Percentiles rank a stretch among this genome's conserved stretches.
phyloP scores from a whole-genome alignment of 2,888 invertebrate genomes.

The Petrolisthes manimaculis region DNA sequence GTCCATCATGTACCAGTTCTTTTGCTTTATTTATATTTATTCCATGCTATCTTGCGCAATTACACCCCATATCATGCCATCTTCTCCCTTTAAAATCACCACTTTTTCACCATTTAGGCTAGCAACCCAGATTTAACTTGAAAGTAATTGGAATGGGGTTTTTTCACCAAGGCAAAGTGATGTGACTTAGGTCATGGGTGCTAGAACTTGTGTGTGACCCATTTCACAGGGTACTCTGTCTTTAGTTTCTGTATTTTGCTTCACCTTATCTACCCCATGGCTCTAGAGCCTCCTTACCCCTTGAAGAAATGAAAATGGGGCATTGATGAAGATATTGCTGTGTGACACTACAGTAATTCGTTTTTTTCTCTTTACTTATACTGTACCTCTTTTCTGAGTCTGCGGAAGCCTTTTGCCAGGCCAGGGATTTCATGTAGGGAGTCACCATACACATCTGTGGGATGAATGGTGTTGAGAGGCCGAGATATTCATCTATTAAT shows the following conservation, averaged over 20 bases:
- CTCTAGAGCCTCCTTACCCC: not conserved
- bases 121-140: too few species aligned
- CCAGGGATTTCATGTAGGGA: conserved; percentile 37
- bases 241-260: not conserved
- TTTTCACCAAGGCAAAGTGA: too few species aligned
- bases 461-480: not conserved
- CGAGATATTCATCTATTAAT: not conserved
- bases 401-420: conserved; percentile 23
- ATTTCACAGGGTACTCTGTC: not conserved
- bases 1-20: too few species aligned
- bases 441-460: conserved; percentile 39
- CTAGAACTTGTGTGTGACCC: not conserved
- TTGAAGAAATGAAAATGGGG: not conserved
- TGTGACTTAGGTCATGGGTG: too few species aligned
- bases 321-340: not conserved
- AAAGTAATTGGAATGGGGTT: too few species aligned
- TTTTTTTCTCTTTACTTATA: not conserved
- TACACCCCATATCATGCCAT: too few species aligned
- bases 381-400: conserved; percentile 43
- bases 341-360: too few species aligned
- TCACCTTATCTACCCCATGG: not conserved
- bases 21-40: too few species aligned
- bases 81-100: too few species aligned
- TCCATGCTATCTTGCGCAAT: too few species aligned
- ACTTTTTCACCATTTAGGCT: too few species aligned